Evolutionary conservation across 2,113 vertebrate genomes (phyloP).

Genomic region (Oenanthe oenanthe): DNA sequence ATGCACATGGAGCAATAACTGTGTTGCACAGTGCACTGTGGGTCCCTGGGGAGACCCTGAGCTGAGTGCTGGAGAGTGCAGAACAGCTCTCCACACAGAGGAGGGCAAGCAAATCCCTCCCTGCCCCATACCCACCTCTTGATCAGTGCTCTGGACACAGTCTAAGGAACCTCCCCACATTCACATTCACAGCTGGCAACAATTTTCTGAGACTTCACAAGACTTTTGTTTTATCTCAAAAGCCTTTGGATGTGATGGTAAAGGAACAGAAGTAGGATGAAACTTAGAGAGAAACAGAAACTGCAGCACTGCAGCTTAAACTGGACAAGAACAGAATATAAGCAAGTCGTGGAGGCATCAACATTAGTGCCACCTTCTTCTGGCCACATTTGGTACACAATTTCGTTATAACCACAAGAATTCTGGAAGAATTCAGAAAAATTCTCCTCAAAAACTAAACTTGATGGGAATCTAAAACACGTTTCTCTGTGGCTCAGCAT

Average conservation of each 20-base stretch:
- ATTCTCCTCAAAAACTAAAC: not conserved
- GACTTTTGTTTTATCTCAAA: not conserved
- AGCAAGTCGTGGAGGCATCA: not conserved
- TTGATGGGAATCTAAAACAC: not conserved
- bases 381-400: not conserved
- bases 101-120: not conserved
- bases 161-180: not conserved
- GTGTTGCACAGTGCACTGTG: not conserved
- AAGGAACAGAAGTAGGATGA: not conserved
- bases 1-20: not conserved
- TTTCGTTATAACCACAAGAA: not conserved
- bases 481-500: not conserved
- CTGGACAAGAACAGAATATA: not conserved
- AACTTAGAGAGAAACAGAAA: not conserved
- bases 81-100: rapidly evolving
- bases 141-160: not conserved
- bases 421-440: not conserved
- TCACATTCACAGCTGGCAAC: not conserved
- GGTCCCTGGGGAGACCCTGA: not conserved
- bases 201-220: not conserved
- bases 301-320: not conserved
- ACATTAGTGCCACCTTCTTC: not conserved
- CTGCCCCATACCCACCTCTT: rapidly evolving
- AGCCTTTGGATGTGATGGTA: not conserved
- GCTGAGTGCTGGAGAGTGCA: not conserved